phyloP scores from a whole-genome alignment of 2,113 vertebrate genomes.

The Caranx ignobilis region DNA sequence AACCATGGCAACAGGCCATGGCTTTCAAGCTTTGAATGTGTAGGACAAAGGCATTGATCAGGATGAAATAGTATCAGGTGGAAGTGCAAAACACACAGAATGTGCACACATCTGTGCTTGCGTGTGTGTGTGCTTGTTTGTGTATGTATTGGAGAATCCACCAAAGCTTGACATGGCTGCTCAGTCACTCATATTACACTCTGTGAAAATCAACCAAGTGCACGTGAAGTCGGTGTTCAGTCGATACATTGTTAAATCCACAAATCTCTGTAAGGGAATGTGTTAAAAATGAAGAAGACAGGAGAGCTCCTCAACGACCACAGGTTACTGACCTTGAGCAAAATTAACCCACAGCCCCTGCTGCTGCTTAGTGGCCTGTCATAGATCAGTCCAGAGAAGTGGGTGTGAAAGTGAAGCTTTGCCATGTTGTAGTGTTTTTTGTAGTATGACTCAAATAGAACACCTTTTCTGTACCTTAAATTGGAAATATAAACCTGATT shows the following conservation, averaged over 20 bases:
- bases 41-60: constrained; percentile 77
- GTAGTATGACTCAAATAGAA: not conserved
- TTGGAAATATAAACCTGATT: not conserved
- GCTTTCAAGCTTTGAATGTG: constrained; percentile 66
- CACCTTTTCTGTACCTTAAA: not conserved
- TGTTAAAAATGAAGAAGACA: constrained; percentile 9
- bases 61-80: constrained; percentile 72
- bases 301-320: not conserved
- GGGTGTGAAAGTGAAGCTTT: constrained; percentile 1
- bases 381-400: not conserved
- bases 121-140: constrained; percentile 7
- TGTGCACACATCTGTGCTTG: constrained; percentile 1
- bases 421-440: constrained; percentile 1
- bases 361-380: constrained; percentile 32
- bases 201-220: constrained; percentile 49
- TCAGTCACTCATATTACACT: constrained; percentile 36
- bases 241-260: constrained; percentile 30
- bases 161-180: constrained; percentile 22
- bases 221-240: constrained; percentile 29
- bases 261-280: constrained; percentile 17
- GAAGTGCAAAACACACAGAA: constrained; percentile 49
- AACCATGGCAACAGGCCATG: constrained; percentile 81
- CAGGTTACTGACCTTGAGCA: constrained; percentile 37
- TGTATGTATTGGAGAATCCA: constrained; percentile 21
- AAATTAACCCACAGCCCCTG: constrained; percentile 21